Conservation (phyloP, 2,888 invertebrate species). For the Anagyrus pseudococci region DNA sequence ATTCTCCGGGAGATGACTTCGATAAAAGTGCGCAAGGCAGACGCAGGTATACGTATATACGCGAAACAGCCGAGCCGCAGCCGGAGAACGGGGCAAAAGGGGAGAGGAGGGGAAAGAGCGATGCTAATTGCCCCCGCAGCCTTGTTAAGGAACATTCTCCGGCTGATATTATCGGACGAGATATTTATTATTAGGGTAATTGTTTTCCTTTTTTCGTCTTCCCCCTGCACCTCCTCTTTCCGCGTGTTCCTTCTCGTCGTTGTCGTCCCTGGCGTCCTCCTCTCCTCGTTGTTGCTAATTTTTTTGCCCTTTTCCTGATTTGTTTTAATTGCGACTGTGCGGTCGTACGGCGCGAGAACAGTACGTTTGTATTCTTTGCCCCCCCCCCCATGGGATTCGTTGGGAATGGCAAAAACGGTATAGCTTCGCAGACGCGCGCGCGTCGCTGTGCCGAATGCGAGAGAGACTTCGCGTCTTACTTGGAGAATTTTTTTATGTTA, state of each 20-base stretch:
- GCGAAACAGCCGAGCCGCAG: no score
- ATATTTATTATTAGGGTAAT: slow-evolving; percentile 34
- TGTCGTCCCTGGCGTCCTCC: not conserved
- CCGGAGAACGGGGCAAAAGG: no score
- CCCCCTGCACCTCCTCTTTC: not conserved
- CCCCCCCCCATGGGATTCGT: no score
- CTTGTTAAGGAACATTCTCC: slow-evolving; percentile 22
- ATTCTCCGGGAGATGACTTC: slow-evolving; percentile 32
- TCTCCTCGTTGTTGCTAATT: not conserved
- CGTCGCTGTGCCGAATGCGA: no score
- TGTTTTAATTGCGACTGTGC: not conserved
- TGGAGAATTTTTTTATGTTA: not conserved
- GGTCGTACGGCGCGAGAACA: not conserved
- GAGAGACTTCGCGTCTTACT: no score
- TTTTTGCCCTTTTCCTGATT: not conserved
- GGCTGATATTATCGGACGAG: slow-evolving; percentile 25
- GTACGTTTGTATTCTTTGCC: not conserved
- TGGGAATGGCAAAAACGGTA: no score
- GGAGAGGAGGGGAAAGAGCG: not conserved
- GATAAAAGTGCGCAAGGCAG: slow-evolving; percentile 29
- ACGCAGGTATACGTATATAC: no score
- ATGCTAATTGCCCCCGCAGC: slow-evolving; percentile 26
- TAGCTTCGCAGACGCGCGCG: no score
- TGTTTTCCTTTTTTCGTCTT: slow-evolving; percentile 10
- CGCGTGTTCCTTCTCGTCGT: not conserved